Conservation (phyloP, 2,888 invertebrate species). For the Amblyjoppa fuscipennis region DNA sequence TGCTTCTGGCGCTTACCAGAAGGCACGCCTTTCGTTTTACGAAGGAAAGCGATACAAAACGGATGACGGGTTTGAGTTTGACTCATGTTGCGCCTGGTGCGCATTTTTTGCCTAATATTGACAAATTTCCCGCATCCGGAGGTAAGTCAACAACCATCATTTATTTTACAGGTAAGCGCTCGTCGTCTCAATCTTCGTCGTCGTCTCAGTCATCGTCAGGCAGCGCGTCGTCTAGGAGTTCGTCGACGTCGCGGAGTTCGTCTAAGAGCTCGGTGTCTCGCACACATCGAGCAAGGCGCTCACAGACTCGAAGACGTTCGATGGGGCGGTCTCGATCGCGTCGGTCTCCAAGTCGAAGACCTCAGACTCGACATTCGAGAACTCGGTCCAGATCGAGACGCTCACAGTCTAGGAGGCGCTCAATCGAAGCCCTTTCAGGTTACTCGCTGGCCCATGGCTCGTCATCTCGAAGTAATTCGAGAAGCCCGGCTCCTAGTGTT, state of each 20-base stretch:
- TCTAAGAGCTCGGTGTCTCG: conserved; percentile 7
- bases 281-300: not conserved
- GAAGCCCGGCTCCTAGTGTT: conserved; percentile 16
- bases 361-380: not conserved
- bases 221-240: not conserved
- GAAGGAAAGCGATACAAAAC: conserved; percentile 18
- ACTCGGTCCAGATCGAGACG: conserved; percentile 41
- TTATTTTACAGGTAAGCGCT: conserved; percentile 24
- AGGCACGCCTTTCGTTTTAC: conserved; percentile 60
- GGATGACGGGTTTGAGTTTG: conserved; percentile 26
- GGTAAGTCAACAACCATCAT: too few relatives aligned
- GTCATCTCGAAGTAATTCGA: conserved; percentile 18
- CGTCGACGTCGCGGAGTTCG: not conserved
- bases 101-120: not conserved
- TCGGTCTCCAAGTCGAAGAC: not conserved
- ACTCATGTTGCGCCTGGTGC: conserved; percentile 9
- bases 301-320: not conserved
- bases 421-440: conserved; percentile 22
- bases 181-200: conserved; percentile 1
- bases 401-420: conserved; percentile 22
- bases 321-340: not conserved
- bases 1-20: conserved; percentile 59
- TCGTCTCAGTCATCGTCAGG: not conserved
- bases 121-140: not conserved
- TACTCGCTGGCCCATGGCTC: conserved; percentile 9